Base-by-base conservation (phyloP, 2,797 vertebrate species). In the Potorous gilbertii region DNA sequence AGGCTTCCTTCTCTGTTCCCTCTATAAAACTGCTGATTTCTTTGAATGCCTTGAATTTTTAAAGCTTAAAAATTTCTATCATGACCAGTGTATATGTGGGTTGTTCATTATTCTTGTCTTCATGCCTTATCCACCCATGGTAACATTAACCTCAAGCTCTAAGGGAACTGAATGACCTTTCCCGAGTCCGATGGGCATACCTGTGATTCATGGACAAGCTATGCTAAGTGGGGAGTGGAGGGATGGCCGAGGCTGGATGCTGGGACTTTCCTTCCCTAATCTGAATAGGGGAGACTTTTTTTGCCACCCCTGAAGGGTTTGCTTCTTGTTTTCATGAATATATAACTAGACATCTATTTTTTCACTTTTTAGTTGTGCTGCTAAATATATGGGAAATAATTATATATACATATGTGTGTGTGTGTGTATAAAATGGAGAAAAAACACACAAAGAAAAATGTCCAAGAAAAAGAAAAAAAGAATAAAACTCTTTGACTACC, bases 301-400 rank as follows among this genome's bases (percentile, higher is more conserved):
- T 95, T 57, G 74, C 56, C 92, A 91, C 54, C 94, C 90, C 94
- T 96, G 96, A 91, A 52, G 91, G 13, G 10, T n/a, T 92, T 97
- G 1, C 13, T 98, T 96, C 97, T 90, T 96, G 93, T 89, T 97
- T 16, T 4, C 74, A 93, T 97, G 97, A 98, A 97, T 96, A 96
- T 93, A 96, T 96, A 97, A 98, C 98, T 98, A 98, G 96, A 91
- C 95, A 98, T 93, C 93, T 93, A 96, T 97, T 98, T 98, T 95
- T 97, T 96, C 97, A 94, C 95, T 94, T 98, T 96, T 97, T 98
- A 98, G 97, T 98, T 98, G 94, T 98, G 93, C 94, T 55, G 90
- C 97, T 98, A 98, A 98, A 97, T 98, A 97, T 95, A 98, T 52
- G 52, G 52, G 52, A 6, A 52, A 52, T 52, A 52, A 52, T 52